Evolutionary conservation across 2,888 invertebrate genomes (phyloP), one percentile per base, ranked within the genome.

Genomic region (Aradus depressus): DNA sequence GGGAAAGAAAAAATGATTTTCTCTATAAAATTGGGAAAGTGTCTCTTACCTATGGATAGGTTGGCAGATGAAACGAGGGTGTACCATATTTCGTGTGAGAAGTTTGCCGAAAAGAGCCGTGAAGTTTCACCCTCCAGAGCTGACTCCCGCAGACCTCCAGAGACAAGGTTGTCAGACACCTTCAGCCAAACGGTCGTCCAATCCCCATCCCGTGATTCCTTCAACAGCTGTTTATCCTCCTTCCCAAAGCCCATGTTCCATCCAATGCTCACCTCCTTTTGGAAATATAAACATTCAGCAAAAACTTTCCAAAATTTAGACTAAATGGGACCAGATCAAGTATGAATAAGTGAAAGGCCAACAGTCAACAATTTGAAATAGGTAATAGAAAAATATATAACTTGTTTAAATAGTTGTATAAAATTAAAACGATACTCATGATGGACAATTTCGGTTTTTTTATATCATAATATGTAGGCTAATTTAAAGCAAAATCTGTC

Each of bases 171-270:
- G 44, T 70, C 71, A 53, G 71, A 73, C 19, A 77, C 69, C 53
- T 70, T 70, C 18, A 81, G 65, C 41, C 75, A 68, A 43, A 84
- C 71, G 43, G 77, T 75, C 55, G 77, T 74, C 82, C 81, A 82
- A 56, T 79, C 76, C 3, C 77, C 78, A 55, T 78, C 76, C 0
- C 75, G 54, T 22, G 74, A 71, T 49, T 74, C 73, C 65, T 75
- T 79, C 35, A 72, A 72, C 56, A 81, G 77, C 3, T 73, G 68
- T 39, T 70, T 67, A 0, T 68, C 71, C 50, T 71, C 70, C 3
- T 68, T 68, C 18, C 68, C 62, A 21, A 68, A 65, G 16, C 64
- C 62, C 67, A 54, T 31, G 42, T 52, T 48, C 54, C 55, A 55
- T 14, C 35, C 21, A 22, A 45, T 22, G 16, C 43, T 32, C 14